These are phyloP conservation scores for Formica exsecta DNA, from an alignment of 1,140 invertebrate species.

Conservation along the genomic window DNA sequence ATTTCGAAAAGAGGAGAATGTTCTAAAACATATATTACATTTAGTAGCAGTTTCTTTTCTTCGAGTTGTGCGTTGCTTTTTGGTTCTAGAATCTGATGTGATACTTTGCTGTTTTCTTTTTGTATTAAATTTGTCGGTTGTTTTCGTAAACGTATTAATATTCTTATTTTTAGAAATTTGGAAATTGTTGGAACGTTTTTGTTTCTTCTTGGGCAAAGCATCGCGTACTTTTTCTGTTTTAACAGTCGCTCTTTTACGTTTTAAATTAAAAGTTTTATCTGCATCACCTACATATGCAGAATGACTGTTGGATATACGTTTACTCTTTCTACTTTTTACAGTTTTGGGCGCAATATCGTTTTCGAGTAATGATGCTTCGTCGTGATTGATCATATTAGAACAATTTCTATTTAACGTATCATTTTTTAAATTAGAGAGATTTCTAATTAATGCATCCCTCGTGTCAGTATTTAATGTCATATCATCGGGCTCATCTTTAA, in stretches of 20 bases:
- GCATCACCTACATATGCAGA: neutral
- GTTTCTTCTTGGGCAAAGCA: neutral
- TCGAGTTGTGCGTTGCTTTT: neutral
- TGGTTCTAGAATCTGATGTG: neutral
- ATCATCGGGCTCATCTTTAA: slow-evolving; percentile 53
- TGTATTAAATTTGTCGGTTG: neutral
- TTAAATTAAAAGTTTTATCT: neutral
- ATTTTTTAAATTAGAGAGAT: neutral
- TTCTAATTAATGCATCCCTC: neutral
- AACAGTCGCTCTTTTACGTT: neutral
- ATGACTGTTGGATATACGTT: neutral
- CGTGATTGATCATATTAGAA: neutral
- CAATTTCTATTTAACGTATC: neutral
- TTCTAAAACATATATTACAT: slow-evolving; percentile 41
- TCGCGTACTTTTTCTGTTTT: neutral
- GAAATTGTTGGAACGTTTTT: neutral
- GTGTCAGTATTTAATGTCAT: neutral
- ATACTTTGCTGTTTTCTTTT: neutral
- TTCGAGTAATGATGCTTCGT: neutral
- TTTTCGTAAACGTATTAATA: neutral
- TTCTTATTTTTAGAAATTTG: neutral
- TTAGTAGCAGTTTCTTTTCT: neutral
- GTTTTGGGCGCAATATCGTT: neutral
- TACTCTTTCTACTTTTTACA: neutral
- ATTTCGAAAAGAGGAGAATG: neutral